Evolutionary conservation across 2,113 vertebrate species (phyloP).

Genomic region (Leuciscus idus): DNA sequence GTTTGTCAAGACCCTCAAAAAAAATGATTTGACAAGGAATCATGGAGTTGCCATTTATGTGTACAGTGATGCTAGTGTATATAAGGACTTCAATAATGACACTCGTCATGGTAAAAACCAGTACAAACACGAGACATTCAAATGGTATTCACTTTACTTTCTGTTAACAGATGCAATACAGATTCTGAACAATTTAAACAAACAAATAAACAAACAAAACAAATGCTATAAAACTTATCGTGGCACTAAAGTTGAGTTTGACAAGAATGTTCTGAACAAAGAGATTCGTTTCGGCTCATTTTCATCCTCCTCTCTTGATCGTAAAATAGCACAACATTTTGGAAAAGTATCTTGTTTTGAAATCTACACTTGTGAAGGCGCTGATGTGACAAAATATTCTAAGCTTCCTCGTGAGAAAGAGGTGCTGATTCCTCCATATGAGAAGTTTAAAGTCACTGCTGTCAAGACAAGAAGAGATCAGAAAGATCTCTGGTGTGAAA

Average conservation of each 20-base stretch:
- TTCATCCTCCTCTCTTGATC: not conserved
- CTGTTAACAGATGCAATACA: not conserved
- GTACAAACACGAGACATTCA: not conserved
- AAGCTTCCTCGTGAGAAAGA: too few relatives aligned
- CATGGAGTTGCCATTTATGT: not conserved
- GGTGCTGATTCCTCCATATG: too few relatives aligned
- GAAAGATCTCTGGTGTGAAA: not conserved
- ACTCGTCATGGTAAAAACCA: not conserved
- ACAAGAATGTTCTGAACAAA: not conserved
- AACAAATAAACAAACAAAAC: not conserved
- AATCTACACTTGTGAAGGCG: not conserved
- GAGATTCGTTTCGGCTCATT: not conserved
- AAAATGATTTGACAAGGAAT: not conserved
- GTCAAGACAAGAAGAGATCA: not conserved
- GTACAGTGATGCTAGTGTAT: not conserved
- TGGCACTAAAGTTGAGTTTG: fast-evolving
- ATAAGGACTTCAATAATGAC: fast-evolving
- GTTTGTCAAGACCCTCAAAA: too few relatives aligned
- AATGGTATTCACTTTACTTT: not conserved
- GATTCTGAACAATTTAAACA: not conserved
- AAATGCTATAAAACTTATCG: not conserved
- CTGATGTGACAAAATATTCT: not conserved
- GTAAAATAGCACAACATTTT: fast-evolving
- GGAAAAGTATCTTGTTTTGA: not conserved
- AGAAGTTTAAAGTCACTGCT: too few relatives aligned